These are phyloP conservation scores for Monopis laevigella DNA, from an alignment of 2,888 invertebrate genomes.

Conservation along the genomic window DNA sequence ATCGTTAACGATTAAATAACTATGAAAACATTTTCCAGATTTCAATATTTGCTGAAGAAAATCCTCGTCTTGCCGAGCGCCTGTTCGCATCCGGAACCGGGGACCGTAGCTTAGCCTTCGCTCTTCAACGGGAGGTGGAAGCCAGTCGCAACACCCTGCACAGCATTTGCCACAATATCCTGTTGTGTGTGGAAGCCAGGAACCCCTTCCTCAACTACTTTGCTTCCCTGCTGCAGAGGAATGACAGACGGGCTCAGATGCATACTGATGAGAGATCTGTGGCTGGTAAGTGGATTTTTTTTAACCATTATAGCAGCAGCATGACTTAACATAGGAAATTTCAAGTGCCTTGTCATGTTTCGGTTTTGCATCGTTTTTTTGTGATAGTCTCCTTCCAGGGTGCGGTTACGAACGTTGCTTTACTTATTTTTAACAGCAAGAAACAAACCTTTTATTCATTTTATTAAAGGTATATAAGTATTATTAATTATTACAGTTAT, in stretches of 20 bases:
- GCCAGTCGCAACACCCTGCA: slow-evolving; percentile 80
- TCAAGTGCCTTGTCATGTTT: too few species aligned
- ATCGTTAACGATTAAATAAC: too few species aligned
- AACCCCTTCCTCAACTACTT: slow-evolving; percentile 83
- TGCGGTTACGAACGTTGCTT: too few species aligned
- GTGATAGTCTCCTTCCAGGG: too few species aligned
- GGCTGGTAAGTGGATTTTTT: slow-evolving; percentile 70
- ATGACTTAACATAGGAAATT: too few species aligned
- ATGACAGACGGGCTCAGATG: slow-evolving; percentile 89
- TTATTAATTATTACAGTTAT: too few species aligned
- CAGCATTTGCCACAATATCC: slow-evolving; percentile 82
- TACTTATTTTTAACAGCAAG: too few species aligned
- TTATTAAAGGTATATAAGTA: too few species aligned
- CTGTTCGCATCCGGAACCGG: slow-evolving; percentile 65
- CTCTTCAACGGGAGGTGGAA: slow-evolving; percentile 82
- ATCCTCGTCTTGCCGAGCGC: slow-evolving; percentile 85
- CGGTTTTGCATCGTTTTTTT: too few species aligned
- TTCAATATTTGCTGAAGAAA: slow-evolving; percentile 94
- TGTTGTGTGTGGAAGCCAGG: slow-evolving; percentile 83
- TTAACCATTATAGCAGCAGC: too few species aligned
- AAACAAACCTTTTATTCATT: too few species aligned
- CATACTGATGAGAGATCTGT: slow-evolving; percentile 88
- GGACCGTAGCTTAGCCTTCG: slow-evolving; percentile 74
- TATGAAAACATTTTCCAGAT: slow-evolving; percentile 29
- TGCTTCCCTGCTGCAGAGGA: slow-evolving; percentile 77